Evolutionary conservation across 2,888 invertebrate genomes (phyloP).

Genomic region (Euzetes globulus): DNA sequence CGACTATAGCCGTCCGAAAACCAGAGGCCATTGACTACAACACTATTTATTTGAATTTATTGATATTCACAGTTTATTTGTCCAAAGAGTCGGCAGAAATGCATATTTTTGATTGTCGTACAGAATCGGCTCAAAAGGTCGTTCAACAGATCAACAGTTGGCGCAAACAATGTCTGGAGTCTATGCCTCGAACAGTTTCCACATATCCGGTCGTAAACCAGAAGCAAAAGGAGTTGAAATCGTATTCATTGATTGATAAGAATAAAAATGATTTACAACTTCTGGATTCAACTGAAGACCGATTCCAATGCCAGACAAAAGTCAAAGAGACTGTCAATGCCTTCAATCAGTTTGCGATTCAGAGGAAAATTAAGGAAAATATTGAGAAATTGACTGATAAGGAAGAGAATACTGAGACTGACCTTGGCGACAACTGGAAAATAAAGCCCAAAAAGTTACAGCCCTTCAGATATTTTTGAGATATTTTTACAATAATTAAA

Average conservation of each 20-base stretch:
- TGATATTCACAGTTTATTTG: conserved; percentile 17
- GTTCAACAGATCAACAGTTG: not conserved
- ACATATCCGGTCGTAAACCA: conserved; percentile 6
- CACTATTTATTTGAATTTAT: conserved; percentile 5
- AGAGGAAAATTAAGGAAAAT: not conserved
- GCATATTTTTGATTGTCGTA: conserved; percentile 17
- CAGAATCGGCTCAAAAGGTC: not conserved
- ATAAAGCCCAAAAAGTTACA: conserved; percentile 1
- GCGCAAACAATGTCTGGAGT: not conserved
- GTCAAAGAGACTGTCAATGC: not conserved
- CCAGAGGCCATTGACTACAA: conserved; percentile 6
- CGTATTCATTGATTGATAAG: conserved; percentile 8
- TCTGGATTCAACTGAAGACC: not conserved
- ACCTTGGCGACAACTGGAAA: not conserved
- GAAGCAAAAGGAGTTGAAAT: not conserved
- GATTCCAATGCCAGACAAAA: not conserved
- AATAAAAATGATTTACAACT: conserved; percentile 10
- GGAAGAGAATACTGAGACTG: not conserved
- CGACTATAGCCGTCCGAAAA: not conserved
- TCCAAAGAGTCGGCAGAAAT: conserved; percentile 15
- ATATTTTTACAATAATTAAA: too few species aligned
- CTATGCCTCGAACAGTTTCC: not conserved
- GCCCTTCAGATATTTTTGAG: conserved; percentile 21
- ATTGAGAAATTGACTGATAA: not conserved
- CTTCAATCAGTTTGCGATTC: conserved; percentile 13